Percentiles rank a stretch among this genome's conserved stretches.
Evolutionary conservation across 2,888 invertebrate species (phyloP).

Genomic region (Oscheius sp.): DNA sequence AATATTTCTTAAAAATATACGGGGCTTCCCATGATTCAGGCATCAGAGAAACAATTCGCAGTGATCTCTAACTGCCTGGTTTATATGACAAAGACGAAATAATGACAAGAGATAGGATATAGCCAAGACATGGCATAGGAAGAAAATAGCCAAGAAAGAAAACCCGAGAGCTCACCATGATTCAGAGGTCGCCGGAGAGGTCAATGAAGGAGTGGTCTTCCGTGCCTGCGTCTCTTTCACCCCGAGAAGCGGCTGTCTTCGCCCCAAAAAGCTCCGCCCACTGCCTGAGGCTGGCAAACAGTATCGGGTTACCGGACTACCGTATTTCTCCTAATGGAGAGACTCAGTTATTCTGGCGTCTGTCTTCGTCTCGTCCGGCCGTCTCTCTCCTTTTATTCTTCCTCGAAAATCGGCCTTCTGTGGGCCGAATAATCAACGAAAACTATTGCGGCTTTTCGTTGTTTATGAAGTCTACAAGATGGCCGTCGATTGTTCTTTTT

Average conservation of each 20-base stretch:
- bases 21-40: too few species aligned
- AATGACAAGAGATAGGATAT: too few species aligned
- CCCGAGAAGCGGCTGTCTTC: background rate
- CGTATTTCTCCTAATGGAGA: constrained; percentile 20
- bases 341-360: constrained; percentile 28
- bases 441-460: constrained; percentile 51
- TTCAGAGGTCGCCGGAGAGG: constrained; percentile 13
- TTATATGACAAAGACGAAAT: too few species aligned
- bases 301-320: constrained; percentile 36
- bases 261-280: constrained; percentile 11
- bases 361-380: background rate
- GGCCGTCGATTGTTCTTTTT: background rate
- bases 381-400: background rate
- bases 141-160: too few species aligned
- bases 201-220: constrained; percentile 15
- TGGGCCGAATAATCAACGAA: constrained; percentile 25
- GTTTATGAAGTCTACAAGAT: constrained; percentile 45
- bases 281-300: constrained; percentile 35
- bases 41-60: too few species aligned
- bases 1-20: too few species aligned
- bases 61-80: too few species aligned
- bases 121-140: too few species aligned
- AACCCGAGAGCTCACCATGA: constrained; percentile 18
- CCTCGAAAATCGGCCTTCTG: constrained; percentile 8
- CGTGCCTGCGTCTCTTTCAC: constrained; percentile 5